phyloP scores from a whole-genome alignment of 1,140 invertebrate genomes.

The Copidosoma floridanum region DNA sequence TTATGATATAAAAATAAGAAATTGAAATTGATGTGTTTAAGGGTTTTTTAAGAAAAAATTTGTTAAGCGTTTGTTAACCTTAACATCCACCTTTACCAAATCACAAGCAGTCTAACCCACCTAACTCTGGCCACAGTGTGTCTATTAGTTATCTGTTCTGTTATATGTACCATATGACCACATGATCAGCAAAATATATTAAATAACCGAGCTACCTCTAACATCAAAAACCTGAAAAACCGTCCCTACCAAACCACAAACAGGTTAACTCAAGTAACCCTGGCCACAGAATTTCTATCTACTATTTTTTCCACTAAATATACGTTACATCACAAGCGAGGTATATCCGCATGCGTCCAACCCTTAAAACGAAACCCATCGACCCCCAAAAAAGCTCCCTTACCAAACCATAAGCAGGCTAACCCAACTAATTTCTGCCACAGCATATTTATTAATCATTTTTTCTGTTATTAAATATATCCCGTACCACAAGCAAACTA shows the following conservation, averaged over 20 bases:
- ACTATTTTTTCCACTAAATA: background rate
- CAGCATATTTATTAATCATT: background rate
- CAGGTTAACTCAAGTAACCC: background rate
- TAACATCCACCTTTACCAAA: background rate
- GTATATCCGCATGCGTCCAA: background rate
- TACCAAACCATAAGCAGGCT: too few relatives aligned
- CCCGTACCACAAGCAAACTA: background rate
- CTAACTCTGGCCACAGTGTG: background rate
- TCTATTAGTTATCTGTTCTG: background rate
- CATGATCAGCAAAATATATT: background rate
- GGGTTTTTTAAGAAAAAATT: too few relatives aligned
- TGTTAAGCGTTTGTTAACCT: background rate
- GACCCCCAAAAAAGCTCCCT: background rate
- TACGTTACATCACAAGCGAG: background rate
- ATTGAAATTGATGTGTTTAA: too few relatives aligned
- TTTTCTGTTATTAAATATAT: background rate
- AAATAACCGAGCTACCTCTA: background rate
- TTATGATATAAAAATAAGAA: background rate
- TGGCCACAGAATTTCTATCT: background rate
- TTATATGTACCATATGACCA: background rate
- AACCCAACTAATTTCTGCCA: too few relatives aligned
- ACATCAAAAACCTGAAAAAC: background rate
- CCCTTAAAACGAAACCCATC: background rate
- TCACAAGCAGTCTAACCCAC: background rate
- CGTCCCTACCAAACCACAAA: background rate